A percentile compares a stretch with the other conserved stretches of the same genome.
phyloP scores from a whole-genome alignment of 2,888 invertebrate genomes.

The Sarcophaga subvicina region DNA sequence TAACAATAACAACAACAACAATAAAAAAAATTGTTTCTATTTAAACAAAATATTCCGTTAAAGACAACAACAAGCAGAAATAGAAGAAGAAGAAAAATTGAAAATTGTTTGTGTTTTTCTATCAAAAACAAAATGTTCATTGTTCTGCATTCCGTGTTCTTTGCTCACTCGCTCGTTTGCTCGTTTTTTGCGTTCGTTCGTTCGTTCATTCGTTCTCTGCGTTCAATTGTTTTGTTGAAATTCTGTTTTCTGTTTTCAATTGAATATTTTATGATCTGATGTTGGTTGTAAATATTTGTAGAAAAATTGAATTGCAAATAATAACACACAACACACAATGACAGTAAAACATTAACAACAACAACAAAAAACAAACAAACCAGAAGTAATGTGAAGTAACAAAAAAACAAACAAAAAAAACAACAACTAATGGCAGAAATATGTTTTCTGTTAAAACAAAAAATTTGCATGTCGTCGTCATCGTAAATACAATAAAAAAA shows the following conservation, averaged over 20 bases:
- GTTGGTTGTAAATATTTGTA: slow-evolving; percentile 56
- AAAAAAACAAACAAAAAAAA: slow-evolving; percentile 21
- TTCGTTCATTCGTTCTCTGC: background rate
- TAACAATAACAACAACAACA: too few species aligned
- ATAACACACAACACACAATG: slow-evolving; percentile 43
- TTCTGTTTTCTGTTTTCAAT: slow-evolving; percentile 36
- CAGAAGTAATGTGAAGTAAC: slow-evolving; percentile 41
- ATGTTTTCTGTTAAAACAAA: slow-evolving; percentile 57
- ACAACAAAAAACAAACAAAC: slow-evolving; percentile 39
- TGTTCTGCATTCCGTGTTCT: too few species aligned
- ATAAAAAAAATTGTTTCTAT: too few species aligned
- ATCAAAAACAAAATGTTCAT: too few species aligned
- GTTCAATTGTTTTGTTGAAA: background rate
- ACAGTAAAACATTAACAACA: slow-evolving; percentile 55
- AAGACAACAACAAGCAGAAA: too few species aligned
- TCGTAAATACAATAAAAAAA: slow-evolving; percentile 24
- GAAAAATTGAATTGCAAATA: slow-evolving; percentile 61
- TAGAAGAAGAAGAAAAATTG: too few species aligned
- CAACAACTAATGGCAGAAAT: slow-evolving; percentile 64
- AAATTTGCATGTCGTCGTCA: slow-evolving; percentile 62
- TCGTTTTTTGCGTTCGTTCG: too few species aligned
- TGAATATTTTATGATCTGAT: slow-evolving; percentile 58
- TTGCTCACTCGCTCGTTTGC: too few species aligned
- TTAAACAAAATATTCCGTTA: too few species aligned
- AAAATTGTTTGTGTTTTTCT: too few species aligned